Base-by-base conservation (phyloP, 2,888 invertebrate genomes). In the Hypsopygia costalis region DNA sequence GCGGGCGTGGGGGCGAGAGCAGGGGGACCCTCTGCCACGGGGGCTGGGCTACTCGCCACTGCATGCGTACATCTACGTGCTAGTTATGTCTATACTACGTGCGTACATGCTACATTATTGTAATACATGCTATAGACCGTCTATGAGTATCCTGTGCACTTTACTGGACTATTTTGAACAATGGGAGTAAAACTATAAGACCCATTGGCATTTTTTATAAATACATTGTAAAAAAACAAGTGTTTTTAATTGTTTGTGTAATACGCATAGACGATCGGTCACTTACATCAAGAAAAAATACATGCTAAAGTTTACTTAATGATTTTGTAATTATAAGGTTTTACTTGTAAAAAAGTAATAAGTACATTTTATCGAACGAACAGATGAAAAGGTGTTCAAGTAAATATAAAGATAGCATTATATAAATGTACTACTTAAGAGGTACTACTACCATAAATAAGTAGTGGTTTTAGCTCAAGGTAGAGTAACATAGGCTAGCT, bases 11-110 rank as follows among this genome's bases (percentile, higher is more conserved):
- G 47, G 44, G 61, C 56, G 51, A 62, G 36, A 16, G 52, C 47
- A 43, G 52, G 20, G 21, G 32, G 47, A 31, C 44, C 41, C 20
- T 38, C 39, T 21, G 49, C 21, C 30, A 46, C 49, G 46, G 55
- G 56, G 52, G 60, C 63, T 63, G 67, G 56, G 55, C 62, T 62
- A 59, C 61, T 62, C 56, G 63, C 55, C 58, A 77, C 86, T 86
- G 83, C 87, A 85, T 86, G 86, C 85, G 79, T 63, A 79, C 69
- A 76, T 62, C 86, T 86, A 86, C 83, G 85, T 85, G 86, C 86
- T 71, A 74, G 71, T 82, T 81, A 81, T 62, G 61, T 50, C 76
- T 79, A 81, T 66, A 54, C 79, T 79, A 77, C 72, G 53, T 61
- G 57, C 70, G 48, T 53, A 60, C 73, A 73, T 74, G 70, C 76